phyloP scores from a whole-genome alignment of 2,888 invertebrate species.

The Empis stercorea region DNA sequence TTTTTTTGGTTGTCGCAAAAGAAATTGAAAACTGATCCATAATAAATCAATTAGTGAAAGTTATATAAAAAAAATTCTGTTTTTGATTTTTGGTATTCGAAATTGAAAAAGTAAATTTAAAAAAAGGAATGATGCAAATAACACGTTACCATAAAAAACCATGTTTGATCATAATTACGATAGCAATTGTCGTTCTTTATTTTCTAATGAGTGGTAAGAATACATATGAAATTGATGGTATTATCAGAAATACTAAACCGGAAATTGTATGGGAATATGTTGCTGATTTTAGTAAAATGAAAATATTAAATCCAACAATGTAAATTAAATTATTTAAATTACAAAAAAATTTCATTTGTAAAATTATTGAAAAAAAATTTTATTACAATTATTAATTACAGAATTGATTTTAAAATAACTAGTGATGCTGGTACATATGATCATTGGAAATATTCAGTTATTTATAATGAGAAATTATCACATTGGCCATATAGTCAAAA shows the following conservation, averaged over 20 bases:
- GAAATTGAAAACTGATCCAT: too few relatives aligned
- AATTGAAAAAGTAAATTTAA: too few relatives aligned
- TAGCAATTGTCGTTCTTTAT: constrained; percentile 19
- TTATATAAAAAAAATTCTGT: too few relatives aligned
- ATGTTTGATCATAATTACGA: too few relatives aligned
- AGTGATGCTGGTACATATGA: constrained; percentile 52
- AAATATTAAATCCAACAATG: constrained; percentile 58
- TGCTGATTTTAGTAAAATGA: constrained; percentile 63
- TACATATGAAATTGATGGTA: constrained; percentile 37
- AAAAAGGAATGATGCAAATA: too few relatives aligned
- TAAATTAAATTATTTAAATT: constrained; percentile 26
- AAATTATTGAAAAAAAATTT: too few relatives aligned
- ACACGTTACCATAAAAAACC: too few relatives aligned
- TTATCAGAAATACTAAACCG: constrained; percentile 43
- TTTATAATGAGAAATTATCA: constrained; percentile 48
- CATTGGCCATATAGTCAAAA: constrained; percentile 51
- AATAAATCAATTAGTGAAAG: too few relatives aligned
- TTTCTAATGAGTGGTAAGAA: constrained; percentile 27
- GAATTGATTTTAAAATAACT: constrained; percentile 47
- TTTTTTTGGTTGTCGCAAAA: too few relatives aligned
- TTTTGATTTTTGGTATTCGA: too few relatives aligned
- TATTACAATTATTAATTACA: too few relatives aligned
- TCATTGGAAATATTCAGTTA: constrained; percentile 55
- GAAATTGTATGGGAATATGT: constrained; percentile 57
- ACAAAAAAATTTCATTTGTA: too few relatives aligned